A percentile compares a stretch with the other conserved stretches of the same genome.
These are phyloP conservation scores for Cancer borealis DNA, from an alignment of 2,888 invertebrate species.

Conservation along the genomic window DNA sequence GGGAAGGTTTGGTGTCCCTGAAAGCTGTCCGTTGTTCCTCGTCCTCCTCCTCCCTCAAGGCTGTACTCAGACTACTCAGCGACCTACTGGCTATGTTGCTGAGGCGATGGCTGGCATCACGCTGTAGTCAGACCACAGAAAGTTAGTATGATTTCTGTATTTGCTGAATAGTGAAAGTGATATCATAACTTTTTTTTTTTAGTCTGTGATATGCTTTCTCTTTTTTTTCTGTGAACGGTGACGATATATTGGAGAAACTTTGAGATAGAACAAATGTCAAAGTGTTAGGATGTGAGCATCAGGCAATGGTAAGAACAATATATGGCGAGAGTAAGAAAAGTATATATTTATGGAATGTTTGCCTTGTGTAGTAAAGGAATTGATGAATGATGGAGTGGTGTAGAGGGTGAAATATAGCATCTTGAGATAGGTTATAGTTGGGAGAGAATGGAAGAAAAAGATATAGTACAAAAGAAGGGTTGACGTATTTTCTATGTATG, in stretches of 20 bases:
- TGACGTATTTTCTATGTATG: no score
- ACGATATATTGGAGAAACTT: no score
- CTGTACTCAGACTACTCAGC: constrained; percentile 63
- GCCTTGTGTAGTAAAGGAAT: no score
- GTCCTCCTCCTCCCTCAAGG: constrained; percentile 64
- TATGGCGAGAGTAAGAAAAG: no score
- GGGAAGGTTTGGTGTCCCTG: constrained; percentile 52
- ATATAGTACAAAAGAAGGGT: no score
- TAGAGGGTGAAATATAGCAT: no score
- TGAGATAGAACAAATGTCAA: no score
- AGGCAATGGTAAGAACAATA: no score
- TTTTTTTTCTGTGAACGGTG: no score
- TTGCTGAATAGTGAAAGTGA: background rate
- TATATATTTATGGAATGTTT: no score
- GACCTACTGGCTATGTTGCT: constrained; percentile 58
- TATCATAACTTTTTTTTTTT: background rate
- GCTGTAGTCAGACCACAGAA: background rate
- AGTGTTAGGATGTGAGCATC: background rate
- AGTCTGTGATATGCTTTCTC: background rate
- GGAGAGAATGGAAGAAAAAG: background rate
- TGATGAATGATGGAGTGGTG: no score
- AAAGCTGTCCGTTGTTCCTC: constrained; percentile 65
- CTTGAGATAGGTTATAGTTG: background rate
- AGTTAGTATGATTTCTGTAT: background rate
- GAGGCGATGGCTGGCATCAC: constrained; percentile 67